phyloP scores from a whole-genome alignment of 2,797 vertebrate genomes.

The Tapera naevia region DNA sequence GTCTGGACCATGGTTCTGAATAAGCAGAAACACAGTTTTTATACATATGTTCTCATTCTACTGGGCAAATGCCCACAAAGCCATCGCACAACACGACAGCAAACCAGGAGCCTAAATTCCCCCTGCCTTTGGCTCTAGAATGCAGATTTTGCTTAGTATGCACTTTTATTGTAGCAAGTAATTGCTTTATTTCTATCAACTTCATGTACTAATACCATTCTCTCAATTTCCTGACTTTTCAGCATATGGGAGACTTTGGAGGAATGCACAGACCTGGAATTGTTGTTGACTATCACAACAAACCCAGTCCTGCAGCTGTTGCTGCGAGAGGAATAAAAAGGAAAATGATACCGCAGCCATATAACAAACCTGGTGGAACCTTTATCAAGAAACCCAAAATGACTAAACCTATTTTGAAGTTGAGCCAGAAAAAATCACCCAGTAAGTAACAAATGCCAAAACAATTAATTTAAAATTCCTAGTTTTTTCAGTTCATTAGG shows the following conservation, averaged over 20 bases:
- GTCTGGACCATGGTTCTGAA: conserved; percentile 72
- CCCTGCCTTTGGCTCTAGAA: conserved; percentile 53
- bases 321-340: conserved; percentile 84
- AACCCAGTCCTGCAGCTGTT: conserved; percentile 78
- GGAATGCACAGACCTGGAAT: conserved; percentile 81
- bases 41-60: conserved; percentile 26
- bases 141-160: conserved; percentile 49
- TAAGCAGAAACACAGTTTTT: conserved; percentile 72
- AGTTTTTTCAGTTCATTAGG: not conserved
- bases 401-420: conserved; percentile 77
- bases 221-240: conserved; percentile 75
- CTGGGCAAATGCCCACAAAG: conserved; percentile 47
- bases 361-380: conserved; percentile 77
- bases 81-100: conserved; percentile 43
- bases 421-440: conserved; percentile 76
- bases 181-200: conserved; percentile 25
- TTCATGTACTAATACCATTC: conserved; percentile 60
- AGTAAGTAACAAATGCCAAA: conserved; percentile 71
- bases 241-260: conserved; percentile 83
- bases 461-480: not conserved
- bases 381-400: conserved; percentile 85
- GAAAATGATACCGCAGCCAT: conserved; percentile 82
- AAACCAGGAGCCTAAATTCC: conserved; percentile 12
- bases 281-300: conserved; percentile 81
- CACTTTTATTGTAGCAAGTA: conserved; percentile 41